These are phyloP conservation scores for Coptodon rendalli DNA, from an alignment of 2,113 vertebrate species.

Conservation along the genomic window DNA sequence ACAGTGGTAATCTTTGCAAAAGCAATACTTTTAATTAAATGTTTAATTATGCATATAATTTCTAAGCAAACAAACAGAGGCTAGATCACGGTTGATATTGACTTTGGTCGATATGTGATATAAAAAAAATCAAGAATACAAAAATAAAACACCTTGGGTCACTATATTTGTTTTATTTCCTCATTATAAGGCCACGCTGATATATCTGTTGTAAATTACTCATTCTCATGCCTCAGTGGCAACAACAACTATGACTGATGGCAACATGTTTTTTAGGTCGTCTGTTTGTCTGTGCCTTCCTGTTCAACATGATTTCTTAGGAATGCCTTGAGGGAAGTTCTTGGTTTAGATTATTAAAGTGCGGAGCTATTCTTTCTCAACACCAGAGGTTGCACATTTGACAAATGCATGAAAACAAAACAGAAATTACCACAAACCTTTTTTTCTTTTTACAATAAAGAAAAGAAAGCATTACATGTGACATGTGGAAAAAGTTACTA, in stretches of 20 bases:
- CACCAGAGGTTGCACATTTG: neutral
- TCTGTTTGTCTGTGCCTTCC: neutral
- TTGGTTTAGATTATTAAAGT: neutral
- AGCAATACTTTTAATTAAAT: neutral
- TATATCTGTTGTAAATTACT: neutral
- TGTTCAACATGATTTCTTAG: neutral
- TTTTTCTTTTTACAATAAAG: neutral
- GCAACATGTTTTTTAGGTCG: neutral
- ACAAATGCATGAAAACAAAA: neutral
- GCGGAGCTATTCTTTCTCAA: neutral
- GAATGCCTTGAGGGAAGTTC: neutral
- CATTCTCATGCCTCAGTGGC: neutral
- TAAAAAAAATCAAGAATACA: neutral
- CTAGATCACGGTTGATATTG: fast-evolving
- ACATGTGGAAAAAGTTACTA: neutral
- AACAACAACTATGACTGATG: neutral
- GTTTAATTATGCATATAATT: neutral
- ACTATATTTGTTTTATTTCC: neutral
- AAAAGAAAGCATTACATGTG: neutral
- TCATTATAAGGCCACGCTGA: neutral
- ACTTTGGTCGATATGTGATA: neutral
- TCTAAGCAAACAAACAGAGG: neutral
- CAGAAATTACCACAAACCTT: neutral
- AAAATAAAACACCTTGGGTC: fast-evolving
- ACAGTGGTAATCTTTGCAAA: neutral